Conservation (phyloP, 2,888 invertebrate species). For the Lochmaea crataegi region DNA sequence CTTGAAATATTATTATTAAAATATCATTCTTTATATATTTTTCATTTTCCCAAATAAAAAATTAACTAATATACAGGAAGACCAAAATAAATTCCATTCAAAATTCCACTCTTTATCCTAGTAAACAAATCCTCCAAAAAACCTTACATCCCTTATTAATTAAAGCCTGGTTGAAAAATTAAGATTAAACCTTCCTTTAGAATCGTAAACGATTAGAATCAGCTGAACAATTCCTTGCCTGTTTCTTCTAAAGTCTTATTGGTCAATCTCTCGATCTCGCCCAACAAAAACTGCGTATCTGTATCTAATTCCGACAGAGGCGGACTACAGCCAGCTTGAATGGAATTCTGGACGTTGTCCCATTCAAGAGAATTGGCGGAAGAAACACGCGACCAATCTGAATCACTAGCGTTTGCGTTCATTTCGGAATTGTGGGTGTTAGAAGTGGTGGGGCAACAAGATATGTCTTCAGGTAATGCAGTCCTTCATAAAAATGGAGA, state of each 20-base stretch:
- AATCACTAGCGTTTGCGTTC: constrained; percentile 56
- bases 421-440: constrained; percentile 55
- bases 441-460: constrained; percentile 51
- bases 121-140: background rate
- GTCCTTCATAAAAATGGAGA: constrained; percentile 47
- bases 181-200: background rate
- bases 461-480: constrained; percentile 54
- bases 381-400: constrained; percentile 72
- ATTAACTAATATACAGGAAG: too few species aligned
- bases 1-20: too few species aligned
- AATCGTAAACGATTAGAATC: constrained; percentile 47
- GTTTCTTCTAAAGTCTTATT: constrained; percentile 75
- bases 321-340: constrained; percentile 54
- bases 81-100: too few species aligned
- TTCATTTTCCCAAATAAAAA: too few species aligned
- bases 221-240: constrained; percentile 65
- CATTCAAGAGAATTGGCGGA: constrained; percentile 78
- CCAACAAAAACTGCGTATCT: constrained; percentile 74
- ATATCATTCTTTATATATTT: too few species aligned
- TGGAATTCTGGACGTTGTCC: constrained; percentile 70
- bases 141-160: background rate
- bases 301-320: constrained; percentile 70
- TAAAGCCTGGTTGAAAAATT: background rate
- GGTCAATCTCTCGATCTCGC: constrained; percentile 76
- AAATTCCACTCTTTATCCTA: too few species aligned